phyloP scores from a whole-genome alignment of 2,888 invertebrate species.

The Odontocerum albicorne region DNA sequence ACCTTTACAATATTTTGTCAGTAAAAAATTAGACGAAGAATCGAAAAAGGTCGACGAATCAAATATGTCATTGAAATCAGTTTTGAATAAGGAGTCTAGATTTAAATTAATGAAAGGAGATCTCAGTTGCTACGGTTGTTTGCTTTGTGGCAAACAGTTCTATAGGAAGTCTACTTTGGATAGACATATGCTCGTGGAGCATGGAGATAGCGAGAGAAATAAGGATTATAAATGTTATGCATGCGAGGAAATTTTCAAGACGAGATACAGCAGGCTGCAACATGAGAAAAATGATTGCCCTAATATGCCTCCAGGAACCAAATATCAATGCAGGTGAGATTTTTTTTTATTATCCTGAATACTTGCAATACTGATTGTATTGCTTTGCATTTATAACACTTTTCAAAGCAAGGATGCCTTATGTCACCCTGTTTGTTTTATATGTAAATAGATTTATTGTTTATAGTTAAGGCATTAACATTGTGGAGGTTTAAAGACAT shows the following conservation, averaged over 20 bases:
- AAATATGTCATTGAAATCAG: too few species aligned
- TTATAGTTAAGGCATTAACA: too few species aligned
- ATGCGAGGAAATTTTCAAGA: neutral
- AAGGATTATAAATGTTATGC: neutral
- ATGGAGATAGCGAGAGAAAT: neutral
- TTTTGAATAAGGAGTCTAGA: neutral
- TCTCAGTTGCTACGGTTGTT: neutral
- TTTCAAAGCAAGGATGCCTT: too few species aligned
- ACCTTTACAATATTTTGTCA: neutral
- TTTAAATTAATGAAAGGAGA: neutral
- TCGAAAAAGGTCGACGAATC: too few species aligned
- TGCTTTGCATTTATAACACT: too few species aligned
- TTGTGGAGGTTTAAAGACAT: too few species aligned
- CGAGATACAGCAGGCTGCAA: neutral
- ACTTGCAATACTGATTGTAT: too few species aligned
- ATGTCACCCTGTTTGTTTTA: too few species aligned
- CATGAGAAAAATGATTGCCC: neutral
- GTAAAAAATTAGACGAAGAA: too few species aligned
- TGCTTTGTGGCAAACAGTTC: neutral
- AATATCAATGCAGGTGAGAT: slow-evolving; percentile 12
- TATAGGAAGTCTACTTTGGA: neutral
- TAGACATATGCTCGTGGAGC: neutral
- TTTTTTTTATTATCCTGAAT: neutral
- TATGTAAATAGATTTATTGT: too few species aligned
- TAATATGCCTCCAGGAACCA: slow-evolving; percentile 7